Conservation (phyloP, 2,797 vertebrate species). For the Enteromius paludinosus region DNA sequence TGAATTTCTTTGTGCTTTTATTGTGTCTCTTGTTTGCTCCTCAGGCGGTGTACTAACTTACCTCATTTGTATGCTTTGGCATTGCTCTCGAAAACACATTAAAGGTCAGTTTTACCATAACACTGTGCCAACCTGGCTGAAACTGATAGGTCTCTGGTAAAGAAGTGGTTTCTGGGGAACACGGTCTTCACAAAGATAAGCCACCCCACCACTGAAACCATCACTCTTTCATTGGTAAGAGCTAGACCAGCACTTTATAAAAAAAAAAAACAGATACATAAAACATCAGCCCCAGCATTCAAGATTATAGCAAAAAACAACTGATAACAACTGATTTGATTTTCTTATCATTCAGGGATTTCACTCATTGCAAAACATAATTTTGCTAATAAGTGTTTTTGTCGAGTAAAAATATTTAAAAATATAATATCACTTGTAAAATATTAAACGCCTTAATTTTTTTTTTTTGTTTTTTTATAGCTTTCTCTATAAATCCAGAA, state of each 20-base stretch:
- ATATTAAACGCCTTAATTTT: neutral
- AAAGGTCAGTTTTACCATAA: slow-evolving; percentile 76
- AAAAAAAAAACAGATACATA: slow-evolving; percentile 27
- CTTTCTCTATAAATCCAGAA: neutral
- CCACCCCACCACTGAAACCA: slow-evolving; percentile 15
- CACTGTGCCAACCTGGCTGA: slow-evolving; percentile 48
- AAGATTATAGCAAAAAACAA: slow-evolving; percentile 25
- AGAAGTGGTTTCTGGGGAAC: slow-evolving; percentile 37
- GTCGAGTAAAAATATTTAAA: neutral
- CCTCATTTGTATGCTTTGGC: slow-evolving; percentile 75
- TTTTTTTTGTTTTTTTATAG: neutral
- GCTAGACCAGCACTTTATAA: slow-evolving; percentile 34
- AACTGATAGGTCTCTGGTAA: slow-evolving; percentile 45
- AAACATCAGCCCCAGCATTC: slow-evolving; percentile 35
- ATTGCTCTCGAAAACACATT: slow-evolving; percentile 66
- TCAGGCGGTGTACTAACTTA: neutral
- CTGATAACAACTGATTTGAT: neutral
- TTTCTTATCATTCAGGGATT: slow-evolving; percentile 2
- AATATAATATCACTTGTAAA: neutral
- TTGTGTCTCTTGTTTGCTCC: slow-evolving; percentile 23
- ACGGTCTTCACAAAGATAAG: slow-evolving; percentile 48
- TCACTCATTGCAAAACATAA: neutral
- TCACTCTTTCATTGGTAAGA: slow-evolving; percentile 15
- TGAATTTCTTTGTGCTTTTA: neutral
- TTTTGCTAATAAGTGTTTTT: neutral